Percentiles rank a stretch among this genome's conserved stretches.
Conservation (phyloP, 2,113 vertebrate genomes). For the Chaetura pelagica region DNA sequence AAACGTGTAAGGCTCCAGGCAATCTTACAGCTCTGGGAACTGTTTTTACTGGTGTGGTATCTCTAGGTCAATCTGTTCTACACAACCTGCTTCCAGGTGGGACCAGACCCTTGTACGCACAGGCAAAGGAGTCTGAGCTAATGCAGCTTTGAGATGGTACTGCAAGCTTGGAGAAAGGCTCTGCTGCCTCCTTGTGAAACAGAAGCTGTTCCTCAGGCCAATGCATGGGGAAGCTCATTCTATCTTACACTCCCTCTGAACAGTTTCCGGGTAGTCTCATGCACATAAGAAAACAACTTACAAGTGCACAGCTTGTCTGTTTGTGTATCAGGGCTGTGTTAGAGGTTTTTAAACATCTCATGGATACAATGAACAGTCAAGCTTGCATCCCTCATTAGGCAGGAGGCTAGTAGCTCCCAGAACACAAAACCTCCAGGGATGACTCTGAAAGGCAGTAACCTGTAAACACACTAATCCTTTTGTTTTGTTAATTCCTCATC, state of each 20-base stretch:
- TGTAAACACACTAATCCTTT: constrained; percentile 11
- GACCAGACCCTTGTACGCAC: not conserved
- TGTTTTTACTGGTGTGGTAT: not conserved
- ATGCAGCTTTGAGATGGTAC: not conserved
- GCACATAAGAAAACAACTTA: not conserved
- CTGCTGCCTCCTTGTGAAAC: constrained; percentile 30
- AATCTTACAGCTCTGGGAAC: not conserved
- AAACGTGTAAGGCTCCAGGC: fast-evolving
- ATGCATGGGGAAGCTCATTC: not conserved
- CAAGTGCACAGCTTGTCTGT: fast-evolving
- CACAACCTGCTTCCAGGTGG: not conserved
- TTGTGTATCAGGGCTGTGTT: not conserved
- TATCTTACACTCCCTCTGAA: not conserved
- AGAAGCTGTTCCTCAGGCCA: not conserved
- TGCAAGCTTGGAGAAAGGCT: not conserved
- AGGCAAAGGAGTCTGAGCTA: not conserved
- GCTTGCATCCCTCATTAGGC: not conserved
- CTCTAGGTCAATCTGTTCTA: not conserved
- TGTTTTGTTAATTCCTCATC: not conserved
- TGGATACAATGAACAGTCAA: not conserved
- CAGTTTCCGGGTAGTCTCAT: not conserved
- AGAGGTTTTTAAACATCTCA: not conserved
- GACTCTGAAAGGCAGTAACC: not conserved
- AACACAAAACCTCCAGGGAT: not conserved
- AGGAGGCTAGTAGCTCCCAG: not conserved